These are phyloP conservation scores for Emydura subglobosa DNA, from an alignment of 2,113 vertebrate species.

Conservation along the genomic window DNA sequence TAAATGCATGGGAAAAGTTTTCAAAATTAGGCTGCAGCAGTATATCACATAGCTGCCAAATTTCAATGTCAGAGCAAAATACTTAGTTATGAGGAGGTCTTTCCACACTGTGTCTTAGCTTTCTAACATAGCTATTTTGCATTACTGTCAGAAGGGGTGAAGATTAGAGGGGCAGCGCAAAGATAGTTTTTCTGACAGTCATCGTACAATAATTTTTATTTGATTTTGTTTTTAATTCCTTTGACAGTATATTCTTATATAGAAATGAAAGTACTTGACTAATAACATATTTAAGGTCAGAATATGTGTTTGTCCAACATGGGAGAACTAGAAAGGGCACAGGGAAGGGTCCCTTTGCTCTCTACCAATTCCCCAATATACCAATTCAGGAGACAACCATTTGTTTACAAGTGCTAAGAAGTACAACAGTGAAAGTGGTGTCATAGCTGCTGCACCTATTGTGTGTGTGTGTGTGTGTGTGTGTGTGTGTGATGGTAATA, in stretches of 20 bases:
- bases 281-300: too few relatives aligned
- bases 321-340: background rate
- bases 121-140: background rate
- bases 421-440: background rate
- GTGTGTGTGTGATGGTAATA: background rate
- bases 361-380: background rate
- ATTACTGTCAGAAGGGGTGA: background rate
- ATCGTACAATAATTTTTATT: background rate
- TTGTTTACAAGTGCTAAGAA: background rate
- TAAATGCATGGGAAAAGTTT: background rate
- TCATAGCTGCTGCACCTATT: background rate
- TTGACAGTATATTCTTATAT: fast-evolving
- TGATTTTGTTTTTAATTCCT: background rate
- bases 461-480: background rate
- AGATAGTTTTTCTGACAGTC: background rate
- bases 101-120: background rate
- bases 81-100: background rate
- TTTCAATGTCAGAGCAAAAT: background rate
- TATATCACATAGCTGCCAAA: background rate
- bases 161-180: background rate
- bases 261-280: background rate
- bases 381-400: too few relatives aligned
- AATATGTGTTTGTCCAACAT: background rate
- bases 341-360: background rate
- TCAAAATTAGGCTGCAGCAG: background rate